These are phyloP conservation scores for Archilochus colubris DNA, from an alignment of 2,113 vertebrate species.

Conservation along the genomic window DNA sequence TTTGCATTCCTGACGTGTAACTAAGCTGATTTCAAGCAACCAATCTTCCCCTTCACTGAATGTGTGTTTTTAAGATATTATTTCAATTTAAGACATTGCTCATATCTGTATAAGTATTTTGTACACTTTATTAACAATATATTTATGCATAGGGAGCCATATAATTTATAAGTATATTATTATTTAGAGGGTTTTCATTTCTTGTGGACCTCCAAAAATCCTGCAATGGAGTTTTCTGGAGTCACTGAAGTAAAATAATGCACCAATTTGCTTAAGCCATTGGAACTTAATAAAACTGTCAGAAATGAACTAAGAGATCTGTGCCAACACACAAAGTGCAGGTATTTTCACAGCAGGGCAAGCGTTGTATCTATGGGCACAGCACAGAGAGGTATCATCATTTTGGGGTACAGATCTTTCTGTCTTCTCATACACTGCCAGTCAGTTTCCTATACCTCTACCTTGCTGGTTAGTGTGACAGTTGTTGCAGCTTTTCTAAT, in stretches of 20 bases:
- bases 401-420: neutral
- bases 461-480: neutral
- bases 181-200: neutral
- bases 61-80: neutral
- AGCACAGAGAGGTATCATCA: neutral
- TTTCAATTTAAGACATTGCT: neutral
- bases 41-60: neutral
- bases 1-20: neutral
- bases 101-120: neutral
- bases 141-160: neutral
- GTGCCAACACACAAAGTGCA: neutral
- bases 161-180: neutral
- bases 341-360: neutral
- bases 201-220: neutral
- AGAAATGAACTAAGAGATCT: neutral
- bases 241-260: neutral
- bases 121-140: neutral
- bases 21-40: neutral
- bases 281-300: conserved; percentile 39
- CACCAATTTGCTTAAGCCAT: neutral
- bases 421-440: fast-evolving
- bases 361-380: fast-evolving
- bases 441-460: neutral
- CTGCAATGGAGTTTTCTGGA: conserved; percentile 25
- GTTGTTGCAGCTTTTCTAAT: neutral